phyloP scores from a whole-genome alignment of 2,888 invertebrate species.

The Chorisops tibialis region DNA sequence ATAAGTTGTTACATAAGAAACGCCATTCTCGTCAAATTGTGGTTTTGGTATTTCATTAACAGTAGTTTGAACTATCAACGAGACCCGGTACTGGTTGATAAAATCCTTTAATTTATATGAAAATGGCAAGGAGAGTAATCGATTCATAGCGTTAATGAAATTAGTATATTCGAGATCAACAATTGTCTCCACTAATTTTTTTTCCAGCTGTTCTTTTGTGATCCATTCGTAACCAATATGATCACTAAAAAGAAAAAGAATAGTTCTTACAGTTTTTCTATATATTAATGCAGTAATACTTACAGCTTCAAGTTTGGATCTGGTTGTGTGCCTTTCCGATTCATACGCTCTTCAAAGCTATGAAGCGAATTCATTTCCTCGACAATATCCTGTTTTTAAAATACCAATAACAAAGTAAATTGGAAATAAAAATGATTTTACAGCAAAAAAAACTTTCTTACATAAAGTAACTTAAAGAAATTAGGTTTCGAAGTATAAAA shows the following conservation, averaged over 20 bases:
- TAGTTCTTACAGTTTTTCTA: too few species aligned
- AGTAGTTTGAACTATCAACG: constrained; percentile 58
- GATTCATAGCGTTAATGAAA: constrained; percentile 69
- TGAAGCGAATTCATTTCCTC: constrained; percentile 65
- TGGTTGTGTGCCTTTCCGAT: constrained; percentile 59
- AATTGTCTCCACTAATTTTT: constrained; percentile 63
- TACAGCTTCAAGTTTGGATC: constrained; percentile 61
- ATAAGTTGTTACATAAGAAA: constrained; percentile 68
- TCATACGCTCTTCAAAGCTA: constrained; percentile 67
- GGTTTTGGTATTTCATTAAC: constrained; percentile 65
- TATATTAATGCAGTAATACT: constrained; percentile 19
- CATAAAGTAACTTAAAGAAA: constrained; percentile 79
- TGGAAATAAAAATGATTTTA: too few species aligned
- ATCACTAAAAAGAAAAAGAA: constrained; percentile 51
- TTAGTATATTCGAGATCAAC: constrained; percentile 68
- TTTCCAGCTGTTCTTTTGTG: constrained; percentile 63
- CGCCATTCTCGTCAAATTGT: constrained; percentile 65
- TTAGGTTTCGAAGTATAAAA: constrained; percentile 90
- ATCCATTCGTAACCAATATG: constrained; percentile 63
- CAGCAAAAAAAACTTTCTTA: constrained; percentile 55
- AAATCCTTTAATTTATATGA: constrained; percentile 69
- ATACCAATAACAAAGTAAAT: neutral
- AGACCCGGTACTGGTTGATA: constrained; percentile 66
- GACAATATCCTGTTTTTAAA: constrained; percentile 63
- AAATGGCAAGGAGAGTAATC: constrained; percentile 68